These are phyloP conservation scores for Paratrypauchen microcephalus DNA, from an alignment of 2,797 vertebrate genomes.

Conservation along the genomic window DNA sequence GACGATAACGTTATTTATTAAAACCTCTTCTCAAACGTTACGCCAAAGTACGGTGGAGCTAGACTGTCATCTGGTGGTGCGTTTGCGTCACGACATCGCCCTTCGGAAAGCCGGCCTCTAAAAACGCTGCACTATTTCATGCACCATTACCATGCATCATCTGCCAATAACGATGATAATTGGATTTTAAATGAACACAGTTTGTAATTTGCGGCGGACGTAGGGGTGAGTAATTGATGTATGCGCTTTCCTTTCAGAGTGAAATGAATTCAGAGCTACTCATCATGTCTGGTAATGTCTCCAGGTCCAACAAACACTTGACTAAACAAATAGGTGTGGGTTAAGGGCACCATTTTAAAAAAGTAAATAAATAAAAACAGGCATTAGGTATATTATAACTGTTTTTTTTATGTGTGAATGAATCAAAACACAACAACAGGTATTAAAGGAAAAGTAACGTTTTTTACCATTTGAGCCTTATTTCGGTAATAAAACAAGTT, in stretches of 20 bases:
- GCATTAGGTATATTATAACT: too few species aligned
- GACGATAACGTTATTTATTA: neutral
- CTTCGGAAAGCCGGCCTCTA: constrained; percentile 1
- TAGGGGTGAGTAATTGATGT: constrained; percentile 63
- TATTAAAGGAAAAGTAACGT: too few species aligned
- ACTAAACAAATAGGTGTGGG: neutral
- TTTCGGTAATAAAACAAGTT: too few species aligned
- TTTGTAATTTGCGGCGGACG: constrained; percentile 57
- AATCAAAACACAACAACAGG: too few species aligned
- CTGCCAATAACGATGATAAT: constrained; percentile 69
- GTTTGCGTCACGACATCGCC: constrained; percentile 2
- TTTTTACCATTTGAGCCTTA: too few species aligned
- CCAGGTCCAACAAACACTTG: constrained; percentile 19
- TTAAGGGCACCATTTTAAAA: too few species aligned
- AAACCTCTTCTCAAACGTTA: neutral
- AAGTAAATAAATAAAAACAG: too few species aligned
- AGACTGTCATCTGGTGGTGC: constrained; percentile 49
- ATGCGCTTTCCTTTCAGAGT: constrained; percentile 20
- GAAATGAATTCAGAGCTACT: constrained; percentile 1
- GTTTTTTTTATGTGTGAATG: too few species aligned
- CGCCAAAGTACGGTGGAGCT: constrained; percentile 2
- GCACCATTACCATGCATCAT: constrained; percentile 66
- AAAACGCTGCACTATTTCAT: constrained; percentile 53
- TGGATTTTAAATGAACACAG: constrained; percentile 71
- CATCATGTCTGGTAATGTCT: constrained; percentile 23